Base-by-base conservation (phyloP, 2,797 vertebrate species). In the Australoheros facetus region DNA sequence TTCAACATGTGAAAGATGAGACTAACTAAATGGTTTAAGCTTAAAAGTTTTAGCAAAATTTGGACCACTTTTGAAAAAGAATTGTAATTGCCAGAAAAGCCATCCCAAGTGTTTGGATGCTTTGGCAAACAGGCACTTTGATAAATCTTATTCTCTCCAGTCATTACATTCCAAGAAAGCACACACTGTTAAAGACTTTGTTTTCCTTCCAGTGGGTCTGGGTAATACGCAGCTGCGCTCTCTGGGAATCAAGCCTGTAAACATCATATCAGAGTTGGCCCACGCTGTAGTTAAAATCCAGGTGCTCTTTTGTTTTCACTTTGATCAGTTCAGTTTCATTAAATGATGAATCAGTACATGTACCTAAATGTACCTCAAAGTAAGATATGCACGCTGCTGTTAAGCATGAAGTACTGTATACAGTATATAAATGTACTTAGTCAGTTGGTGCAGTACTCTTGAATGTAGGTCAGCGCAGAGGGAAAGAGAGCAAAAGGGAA, bases 221-320 rank as follows among this genome's bases (percentile, higher is more conserved):
- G 26, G 58, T 84, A 82, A 84, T 88, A 85, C 84, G 80, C 91
- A 91, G 91, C 90, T 91, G 88, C 55, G 26, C 62, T 78, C 80
- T 82, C 70, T 82, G 86, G 81, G 86, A 91, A 89, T 85, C 73
- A 58, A 80, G 84, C 83, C 85, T 79, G 72, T 84, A 87, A 91
- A 90, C 84, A 89, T 85, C 80, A 45, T 56, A 80, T 85, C 81
- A 86, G 58, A 78, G 39, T 84, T 89, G 86, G 78, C 80, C 71
- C 42, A 48, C 34, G 32, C 75, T 75, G 77, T 28, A 69, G 80
- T 87, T 81, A 72, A 54, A 34, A 28, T 86, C 75, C 85, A 90
- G 87, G 83, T 91, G 83, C 85, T 71, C 58, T 74, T 76, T 86
- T 28, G 45, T 71, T 78, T 56, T 9, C 53, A 57, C 73, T 87